phyloP scores from a whole-genome alignment of 1,140 invertebrate species.

The Ips nitidus region DNA sequence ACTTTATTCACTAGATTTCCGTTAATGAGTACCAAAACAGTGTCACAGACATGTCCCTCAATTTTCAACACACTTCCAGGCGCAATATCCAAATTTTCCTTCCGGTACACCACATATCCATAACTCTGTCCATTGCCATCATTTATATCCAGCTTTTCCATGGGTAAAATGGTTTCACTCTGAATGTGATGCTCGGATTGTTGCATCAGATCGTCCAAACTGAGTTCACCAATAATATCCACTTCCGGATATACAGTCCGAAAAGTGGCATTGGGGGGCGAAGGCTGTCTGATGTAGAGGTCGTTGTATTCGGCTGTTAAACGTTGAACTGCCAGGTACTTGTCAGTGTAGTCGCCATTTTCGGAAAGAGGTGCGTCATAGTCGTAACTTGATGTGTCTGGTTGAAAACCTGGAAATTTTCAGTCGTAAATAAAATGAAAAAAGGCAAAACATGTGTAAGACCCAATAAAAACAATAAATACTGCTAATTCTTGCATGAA shows the following conservation, averaged over 20 bases:
- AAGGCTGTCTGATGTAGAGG: constrained; percentile 50
- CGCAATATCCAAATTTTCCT: constrained; percentile 43
- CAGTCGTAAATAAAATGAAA: neutral
- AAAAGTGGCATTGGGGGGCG: constrained; percentile 43
- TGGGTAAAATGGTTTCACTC: constrained; percentile 49
- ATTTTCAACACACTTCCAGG: constrained; percentile 50
- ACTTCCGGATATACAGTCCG: constrained; percentile 49
- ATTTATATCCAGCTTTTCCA: constrained; percentile 61
- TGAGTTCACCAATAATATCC: constrained; percentile 35
- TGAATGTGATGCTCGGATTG: constrained; percentile 61
- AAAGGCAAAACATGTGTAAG: constrained; percentile 11
- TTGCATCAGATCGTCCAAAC: constrained; percentile 45
- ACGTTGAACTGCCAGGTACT: constrained; percentile 51
- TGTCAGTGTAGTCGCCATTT: constrained; percentile 55
- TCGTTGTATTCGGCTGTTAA: constrained; percentile 50
- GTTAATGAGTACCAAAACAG: constrained; percentile 57
- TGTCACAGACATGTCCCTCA: constrained; percentile 56
- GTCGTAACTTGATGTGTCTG: constrained; percentile 58
- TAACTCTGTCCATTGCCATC: constrained; percentile 60
- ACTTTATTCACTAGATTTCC: constrained; percentile 50
- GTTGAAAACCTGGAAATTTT: constrained; percentile 47
- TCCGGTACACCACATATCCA: constrained; percentile 60
- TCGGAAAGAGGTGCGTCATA: constrained; percentile 59
- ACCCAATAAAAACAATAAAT: neutral
- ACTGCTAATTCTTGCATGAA: neutral